phyloP scores from a whole-genome alignment of 1,140 invertebrate species.

The Diorhabda sublineata region DNA sequence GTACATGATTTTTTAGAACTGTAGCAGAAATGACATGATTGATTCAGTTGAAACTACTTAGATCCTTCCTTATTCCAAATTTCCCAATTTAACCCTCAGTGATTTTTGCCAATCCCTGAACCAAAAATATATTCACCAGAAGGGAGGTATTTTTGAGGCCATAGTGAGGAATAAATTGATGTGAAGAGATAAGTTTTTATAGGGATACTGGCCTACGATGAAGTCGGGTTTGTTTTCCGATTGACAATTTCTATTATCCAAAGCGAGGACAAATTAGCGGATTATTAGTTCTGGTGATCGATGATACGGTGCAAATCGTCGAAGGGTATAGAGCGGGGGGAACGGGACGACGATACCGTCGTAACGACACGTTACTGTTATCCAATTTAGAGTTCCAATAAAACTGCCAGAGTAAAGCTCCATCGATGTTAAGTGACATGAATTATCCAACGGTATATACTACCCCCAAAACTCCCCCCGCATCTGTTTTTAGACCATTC shows the following conservation, averaged over 20 bases:
- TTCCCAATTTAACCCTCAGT: no score
- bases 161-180: no score
- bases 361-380: constrained; percentile 36
- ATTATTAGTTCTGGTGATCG: constrained; percentile 45
- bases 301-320: constrained; percentile 43
- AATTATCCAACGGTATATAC: constrained; percentile 36
- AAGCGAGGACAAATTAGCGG: constrained; percentile 42
- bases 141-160: no score
- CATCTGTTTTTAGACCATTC: neutral
- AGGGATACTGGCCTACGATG: neutral
- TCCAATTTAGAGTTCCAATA: constrained; percentile 47
- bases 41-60: no score
- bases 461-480: constrained; percentile 12
- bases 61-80: no score
- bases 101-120: no score
- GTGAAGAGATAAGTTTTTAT: no score
- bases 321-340: constrained; percentile 13
- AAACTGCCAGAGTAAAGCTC: constrained; percentile 45
- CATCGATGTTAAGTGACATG: constrained; percentile 46
- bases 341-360: constrained; percentile 13
- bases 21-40: no score
- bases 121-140: no score
- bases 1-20: no score
- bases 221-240: constrained; percentile 20
- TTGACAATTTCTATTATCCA: constrained; percentile 44